Conservation (phyloP, 2,113 vertebrate species). For the Telmatochromis bifrenatus region DNA sequence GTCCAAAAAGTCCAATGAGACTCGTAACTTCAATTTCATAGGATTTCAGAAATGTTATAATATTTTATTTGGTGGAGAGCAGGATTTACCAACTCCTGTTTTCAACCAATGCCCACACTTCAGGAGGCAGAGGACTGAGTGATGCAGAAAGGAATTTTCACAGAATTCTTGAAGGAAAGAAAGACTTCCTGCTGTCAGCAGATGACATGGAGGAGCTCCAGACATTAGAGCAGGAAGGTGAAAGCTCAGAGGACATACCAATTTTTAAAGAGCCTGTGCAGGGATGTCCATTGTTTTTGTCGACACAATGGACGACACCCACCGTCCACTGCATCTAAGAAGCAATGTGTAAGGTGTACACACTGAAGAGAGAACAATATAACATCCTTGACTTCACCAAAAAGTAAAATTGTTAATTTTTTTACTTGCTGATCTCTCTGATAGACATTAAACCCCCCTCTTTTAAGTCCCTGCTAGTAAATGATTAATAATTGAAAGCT, state of each 20-base stretch:
- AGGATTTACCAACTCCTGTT: neutral
- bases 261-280: neutral
- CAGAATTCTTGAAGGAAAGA: neutral
- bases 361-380: neutral
- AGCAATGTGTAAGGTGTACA: neutral
- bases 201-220: neutral
- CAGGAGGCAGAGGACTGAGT: neutral
- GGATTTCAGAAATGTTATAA: neutral
- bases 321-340: neutral
- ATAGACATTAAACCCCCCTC: neutral
- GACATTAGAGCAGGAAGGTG: neutral
- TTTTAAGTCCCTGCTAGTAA: neutral
- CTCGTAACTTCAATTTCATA: rapidly evolving
- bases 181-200: neutral
- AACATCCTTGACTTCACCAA: neutral
- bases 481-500: neutral
- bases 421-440: neutral
- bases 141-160: neutral
- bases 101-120: neutral
- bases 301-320: neutral
- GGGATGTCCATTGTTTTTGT: neutral
- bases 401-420: neutral
- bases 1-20: neutral
- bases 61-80: neutral
- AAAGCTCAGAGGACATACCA: neutral